phyloP scores from a whole-genome alignment of 2,888 invertebrate species.

The Phortica magna region DNA sequence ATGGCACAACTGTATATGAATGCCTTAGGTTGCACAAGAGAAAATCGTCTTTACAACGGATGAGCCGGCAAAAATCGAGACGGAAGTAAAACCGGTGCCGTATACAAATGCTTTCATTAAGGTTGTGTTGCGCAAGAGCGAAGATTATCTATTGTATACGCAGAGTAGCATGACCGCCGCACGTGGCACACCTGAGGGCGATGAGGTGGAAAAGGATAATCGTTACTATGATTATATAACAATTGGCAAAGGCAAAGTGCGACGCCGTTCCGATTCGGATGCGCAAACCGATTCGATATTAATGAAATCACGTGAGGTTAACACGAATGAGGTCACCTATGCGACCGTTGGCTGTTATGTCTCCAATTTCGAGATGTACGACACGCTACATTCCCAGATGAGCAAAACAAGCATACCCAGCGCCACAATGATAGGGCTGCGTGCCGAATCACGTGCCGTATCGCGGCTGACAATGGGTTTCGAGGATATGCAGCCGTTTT shows the following conservation, averaged over 20 bases:
- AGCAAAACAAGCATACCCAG: background rate
- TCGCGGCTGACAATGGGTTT: background rate
- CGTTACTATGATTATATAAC: conserved; percentile 84
- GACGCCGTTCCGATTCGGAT: conserved; percentile 84
- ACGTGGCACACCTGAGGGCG: conserved; percentile 81
- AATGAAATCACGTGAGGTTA: conserved; percentile 82
- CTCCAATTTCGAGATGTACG: conserved; percentile 88
- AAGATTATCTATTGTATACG: conserved; percentile 82
- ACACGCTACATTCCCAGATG: conserved; percentile 80
- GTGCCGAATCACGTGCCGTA: background rate
- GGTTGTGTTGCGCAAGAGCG: conserved; percentile 83
- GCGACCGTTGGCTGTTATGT: conserved; percentile 82
- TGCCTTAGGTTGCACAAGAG: conserved; percentile 40
- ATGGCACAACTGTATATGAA: too few species aligned
- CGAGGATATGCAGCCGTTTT: background rate
- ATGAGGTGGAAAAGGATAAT: conserved; percentile 81
- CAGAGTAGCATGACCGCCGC: conserved; percentile 82
- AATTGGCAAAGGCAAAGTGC: conserved; percentile 83
- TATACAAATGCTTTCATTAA: conserved; percentile 79
- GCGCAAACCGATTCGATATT: conserved; percentile 83
- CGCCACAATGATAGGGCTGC: background rate
- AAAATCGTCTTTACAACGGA: conserved; percentile 43
- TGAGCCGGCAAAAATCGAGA: background rate
- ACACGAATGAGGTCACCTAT: conserved; percentile 72
- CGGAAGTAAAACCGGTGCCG: conserved; percentile 67